These are phyloP conservation scores for Drosophila neonasuta DNA, from an alignment of 2,888 invertebrate genomes.

Conservation along the genomic window DNA sequence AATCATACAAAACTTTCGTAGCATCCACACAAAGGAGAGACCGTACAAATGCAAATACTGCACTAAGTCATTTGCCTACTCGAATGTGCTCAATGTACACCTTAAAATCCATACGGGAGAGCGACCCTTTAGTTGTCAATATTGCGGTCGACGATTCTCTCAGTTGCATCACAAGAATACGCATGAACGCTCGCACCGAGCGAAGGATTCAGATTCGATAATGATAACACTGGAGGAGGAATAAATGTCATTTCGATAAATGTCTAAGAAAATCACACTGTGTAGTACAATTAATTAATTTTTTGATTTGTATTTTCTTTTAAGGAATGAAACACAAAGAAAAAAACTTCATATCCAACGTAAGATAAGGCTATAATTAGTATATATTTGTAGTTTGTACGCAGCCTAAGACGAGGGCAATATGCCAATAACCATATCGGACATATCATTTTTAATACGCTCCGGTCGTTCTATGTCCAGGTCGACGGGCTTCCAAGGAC, in stretches of 20 bases:
- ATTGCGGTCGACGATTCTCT: conserved; percentile 71
- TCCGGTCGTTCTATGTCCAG: conserved; percentile 17
- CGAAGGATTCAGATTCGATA: conserved; percentile 15
- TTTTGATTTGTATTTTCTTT: conserved; percentile 18
- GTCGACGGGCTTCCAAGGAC: conserved; percentile 44
- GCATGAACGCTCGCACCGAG: conserved; percentile 67
- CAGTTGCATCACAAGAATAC: conserved; percentile 79
- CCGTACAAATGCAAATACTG: conserved; percentile 78
- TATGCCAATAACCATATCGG: conserved; percentile 48
- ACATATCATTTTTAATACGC: conserved; percentile 46
- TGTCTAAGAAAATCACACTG: conserved; percentile 28
- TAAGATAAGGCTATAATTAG: conserved; percentile 30
- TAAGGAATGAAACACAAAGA: conserved; percentile 20
- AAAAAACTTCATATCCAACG: conserved; percentile 29
- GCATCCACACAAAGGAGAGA: conserved; percentile 80
- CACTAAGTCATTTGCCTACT: conserved; percentile 77
- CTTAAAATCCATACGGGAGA: conserved; percentile 79
- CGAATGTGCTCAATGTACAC: conserved; percentile 79
- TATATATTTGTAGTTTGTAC: conserved; percentile 39
- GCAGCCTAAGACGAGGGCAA: conserved; percentile 17
- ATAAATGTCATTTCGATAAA: conserved; percentile 1
- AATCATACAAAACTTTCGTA: conserved; percentile 20
- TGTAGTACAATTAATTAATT: conserved; percentile 29
- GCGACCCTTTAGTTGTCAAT: conserved; percentile 76
- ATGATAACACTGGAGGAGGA: conserved; percentile 39